Base-by-base conservation (phyloP, 2,113 vertebrate genomes). In the Anarrhichthys ocellatus region DNA sequence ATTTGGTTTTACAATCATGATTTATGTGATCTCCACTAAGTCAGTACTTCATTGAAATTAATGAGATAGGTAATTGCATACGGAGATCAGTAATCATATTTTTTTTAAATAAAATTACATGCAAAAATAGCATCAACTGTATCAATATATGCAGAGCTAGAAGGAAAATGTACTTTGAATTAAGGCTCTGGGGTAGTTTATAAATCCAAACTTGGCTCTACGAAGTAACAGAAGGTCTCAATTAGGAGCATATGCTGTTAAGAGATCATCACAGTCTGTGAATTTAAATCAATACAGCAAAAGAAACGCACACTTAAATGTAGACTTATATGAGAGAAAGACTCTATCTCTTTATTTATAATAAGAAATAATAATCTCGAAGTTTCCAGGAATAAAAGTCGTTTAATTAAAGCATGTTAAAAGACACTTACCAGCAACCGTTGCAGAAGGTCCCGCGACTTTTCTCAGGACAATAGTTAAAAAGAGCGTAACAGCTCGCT, bases 341-440 rank as follows among this genome's bases (percentile, higher is more conserved):
- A 61, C 3, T 27, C 7, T 32, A 40, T 52, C 13, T n/a, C 4
- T 44, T 4, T 15, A 27, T 29, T 34, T 34, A n/a, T 34, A 29
- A 6, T 2, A 50, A 29, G 2, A 42, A 6, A 32, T 42, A 3
- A 4, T 1, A 1, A 61, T 46, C 1, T 24, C 10, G 22, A 29
- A 38, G 8, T 54, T 20, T 38, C 22, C 9, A 13, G 4, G 22
- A 5, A 42, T n/a, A 14, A 22, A 42, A 50, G 22, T 15, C 67
- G 29, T 13, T 17, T 18, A 54, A 54, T 24, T 52, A 56, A 54
- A 22, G 14, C 56, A 75, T 67, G 0, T 27, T 29, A 48, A 9
- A 18, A 74, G 3, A n/a, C 42, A 81, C 89, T 84, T 76, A 91
- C 87, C 83, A 24, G 61, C 6, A 59, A 56, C 76, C 40, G 27